A percentile compares a stretch with the other conserved stretches of the same genome.
Conservation (phyloP, 2,888 invertebrate genomes). For the Aleiodes alternator region DNA sequence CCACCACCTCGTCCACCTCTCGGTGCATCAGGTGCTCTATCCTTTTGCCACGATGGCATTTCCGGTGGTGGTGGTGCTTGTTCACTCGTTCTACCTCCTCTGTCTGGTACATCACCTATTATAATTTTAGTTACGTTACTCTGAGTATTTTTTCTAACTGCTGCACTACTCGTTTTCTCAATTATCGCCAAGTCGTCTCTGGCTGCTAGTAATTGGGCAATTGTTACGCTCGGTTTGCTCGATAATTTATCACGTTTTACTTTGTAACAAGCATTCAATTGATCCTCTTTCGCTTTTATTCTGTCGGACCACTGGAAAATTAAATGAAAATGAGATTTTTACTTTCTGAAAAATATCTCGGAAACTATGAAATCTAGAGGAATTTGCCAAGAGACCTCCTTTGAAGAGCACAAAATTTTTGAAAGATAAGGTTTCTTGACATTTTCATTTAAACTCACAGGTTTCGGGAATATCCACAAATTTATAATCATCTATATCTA, state of each 20-base stretch:
- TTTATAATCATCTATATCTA: too few relatives aligned
- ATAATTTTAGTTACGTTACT: conserved; percentile 91
- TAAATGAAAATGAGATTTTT: conserved; percentile 35
- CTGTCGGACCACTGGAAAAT: conserved; percentile 88
- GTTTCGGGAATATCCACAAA: too few relatives aligned
- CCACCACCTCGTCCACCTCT: conserved; percentile 65
- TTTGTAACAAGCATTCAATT: conserved; percentile 80
- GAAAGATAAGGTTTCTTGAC: too few relatives aligned
- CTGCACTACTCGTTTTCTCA: conserved; percentile 93
- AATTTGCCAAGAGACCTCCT: too few relatives aligned
- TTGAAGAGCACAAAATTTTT: too few relatives aligned
- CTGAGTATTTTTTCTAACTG: conserved; percentile 89
- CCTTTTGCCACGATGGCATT: conserved; percentile 96
- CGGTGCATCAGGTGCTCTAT: conserved; percentile 76
- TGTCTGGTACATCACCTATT: conserved; percentile 94
- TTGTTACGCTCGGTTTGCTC: conserved; percentile 81
- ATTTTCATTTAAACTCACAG: too few relatives aligned
- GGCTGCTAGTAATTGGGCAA: conserved; percentile 90
- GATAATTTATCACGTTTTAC: conserved; percentile 76
- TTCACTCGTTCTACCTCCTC: conserved; percentile 95
- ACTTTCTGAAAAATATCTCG: conserved; percentile 27
- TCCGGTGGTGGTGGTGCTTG: conserved; percentile 96
- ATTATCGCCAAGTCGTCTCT: conserved; percentile 89
- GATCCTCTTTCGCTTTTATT: conserved; percentile 84
- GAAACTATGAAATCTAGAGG: background rate